Base-by-base conservation (phyloP, 2,113 vertebrate species). In the Aleadryas rufinucha region DNA sequence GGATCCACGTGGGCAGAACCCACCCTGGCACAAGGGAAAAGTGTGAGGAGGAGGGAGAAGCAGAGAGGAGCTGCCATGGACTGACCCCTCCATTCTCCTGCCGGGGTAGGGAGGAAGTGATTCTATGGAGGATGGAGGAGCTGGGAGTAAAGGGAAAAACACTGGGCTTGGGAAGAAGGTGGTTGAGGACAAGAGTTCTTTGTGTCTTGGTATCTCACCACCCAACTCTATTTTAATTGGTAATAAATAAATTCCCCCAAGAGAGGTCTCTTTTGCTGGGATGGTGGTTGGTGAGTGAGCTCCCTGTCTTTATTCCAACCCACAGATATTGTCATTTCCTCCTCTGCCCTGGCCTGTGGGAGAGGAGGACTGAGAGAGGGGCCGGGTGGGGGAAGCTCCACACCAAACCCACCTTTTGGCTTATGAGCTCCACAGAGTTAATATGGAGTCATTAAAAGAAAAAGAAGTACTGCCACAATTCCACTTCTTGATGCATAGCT, bases 71-170 rank as follows among this genome's bases (percentile, higher is more conserved):
- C 81, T 64, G 68, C 68, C 33, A 0, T 37, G 49, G 26, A 13
- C 49, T 9, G 35, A 21, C 8, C 13, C 28, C 8, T 20, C 12
- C 11, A 1, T 57, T 76, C 7, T 16, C 7, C 35, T 75, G 56
- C 20, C 13, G 0, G 1, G 3, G 13, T 9, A 5, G 30, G 17
- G 16, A 26, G 7, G 9, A 50, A 5, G 6, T 15, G 33, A 16
- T 53, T 60, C 39, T 61, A 18, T 53, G 54, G 24, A 23, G 24
- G 35, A 13, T 33, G 23, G 41, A 18, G n/a, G 47, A 39, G 13
- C 2, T 10, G 7, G 28, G 39, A 33, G 21, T 19, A 23, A 33
- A 31, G 56, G 45, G 28, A 41, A 16, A 12, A 35, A 11, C 1
- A 0, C 0, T 52, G 41, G 27, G 20, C 53, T 42, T 63, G 64